Evolutionary conservation across 2,113 vertebrate genomes (phyloP), one percentile per base, ranked within the genome.

Genomic region (Thoracochromis brauschi): DNA sequence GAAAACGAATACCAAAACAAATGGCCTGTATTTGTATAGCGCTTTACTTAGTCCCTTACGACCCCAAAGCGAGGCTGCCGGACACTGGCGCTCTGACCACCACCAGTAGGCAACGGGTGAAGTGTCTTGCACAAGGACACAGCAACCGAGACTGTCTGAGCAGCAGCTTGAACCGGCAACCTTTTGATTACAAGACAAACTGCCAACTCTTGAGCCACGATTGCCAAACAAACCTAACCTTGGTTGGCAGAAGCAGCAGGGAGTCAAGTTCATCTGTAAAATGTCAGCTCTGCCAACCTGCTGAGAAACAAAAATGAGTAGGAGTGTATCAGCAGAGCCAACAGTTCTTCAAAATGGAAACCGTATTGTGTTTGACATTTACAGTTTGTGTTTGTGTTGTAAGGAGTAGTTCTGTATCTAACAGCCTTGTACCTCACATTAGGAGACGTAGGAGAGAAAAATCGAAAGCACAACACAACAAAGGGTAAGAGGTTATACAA

Each of bases 231-330:
- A 38, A 29, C 21, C 10, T 6, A 53, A 40, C 2, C 51, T 31
- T 11, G 19, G 33, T 60, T 9, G 4, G 65, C 6, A 21, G 16
- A 51, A 71, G 38, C 82, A 73, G 82, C 38, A 9, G 82, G 87
- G 51, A 58, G 82, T 42, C 6, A 4, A 33, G 57, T 57, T 29
- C 4, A 9, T 40, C 68, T 53, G 53, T 45, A 65, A 85, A 53
- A 54, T 6, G 19, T 53, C 45, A 79, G 31, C 83, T 81, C 83
- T 55, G 83, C 80, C 73, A 75, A 85, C 73, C 83, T 29, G 58
- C 57, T 49, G 83, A 79, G 79, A 79, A 75, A 11, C 5, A 31
- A 68, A 54, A 29, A 38, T 1, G 19, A 38, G 13, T 29, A 19
- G 5, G 24, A 54, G 26, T 13, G 9, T 78, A 65, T 57, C 24